phyloP scores from a whole-genome alignment of 2,113 vertebrate genomes.

The Oriolus oriolus region DNA sequence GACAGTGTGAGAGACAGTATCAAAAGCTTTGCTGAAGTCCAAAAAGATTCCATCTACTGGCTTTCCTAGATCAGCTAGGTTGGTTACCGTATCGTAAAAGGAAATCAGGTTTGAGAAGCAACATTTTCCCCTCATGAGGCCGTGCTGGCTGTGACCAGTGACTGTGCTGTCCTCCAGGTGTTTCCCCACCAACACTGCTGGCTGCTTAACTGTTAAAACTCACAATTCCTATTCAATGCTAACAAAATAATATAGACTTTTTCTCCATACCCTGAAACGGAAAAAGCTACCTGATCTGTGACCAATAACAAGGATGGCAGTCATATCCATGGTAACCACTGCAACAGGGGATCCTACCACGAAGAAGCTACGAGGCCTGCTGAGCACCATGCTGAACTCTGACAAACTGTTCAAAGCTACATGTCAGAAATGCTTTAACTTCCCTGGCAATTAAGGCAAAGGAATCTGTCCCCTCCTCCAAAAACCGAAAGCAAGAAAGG shows the following conservation, averaged over 20 bases:
- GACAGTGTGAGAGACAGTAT: not conserved
- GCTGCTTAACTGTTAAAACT: not conserved
- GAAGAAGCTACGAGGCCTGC: rapidly evolving
- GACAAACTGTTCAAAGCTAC: not conserved
- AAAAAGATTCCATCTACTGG: not conserved
- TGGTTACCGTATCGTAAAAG: rapidly evolving
- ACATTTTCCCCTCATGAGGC: not conserved
- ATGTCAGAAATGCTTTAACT: not conserved
- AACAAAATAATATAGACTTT: not conserved
- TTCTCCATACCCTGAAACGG: not conserved
- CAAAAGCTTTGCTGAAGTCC: not conserved
- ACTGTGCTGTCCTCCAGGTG: not conserved
- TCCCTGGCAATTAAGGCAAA: not conserved
- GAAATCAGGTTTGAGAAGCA: not conserved
- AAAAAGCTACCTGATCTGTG: not conserved
- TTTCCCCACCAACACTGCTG: not conserved
- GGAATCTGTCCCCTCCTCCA: not conserved
- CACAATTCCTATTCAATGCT: not conserved
- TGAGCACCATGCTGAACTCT: not conserved
- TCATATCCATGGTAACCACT: not conserved
- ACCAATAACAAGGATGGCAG: not conserved
- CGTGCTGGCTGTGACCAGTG: rapidly evolving
- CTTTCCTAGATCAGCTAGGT: not conserved
- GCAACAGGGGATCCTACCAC: not conserved
- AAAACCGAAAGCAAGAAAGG: too few species aligned